A percentile compares a stretch with the other conserved stretches of the same genome.
Evolutionary conservation across 2,797 vertebrate species (phyloP).

Genomic region (Adrianichthys oophorus): DNA sequence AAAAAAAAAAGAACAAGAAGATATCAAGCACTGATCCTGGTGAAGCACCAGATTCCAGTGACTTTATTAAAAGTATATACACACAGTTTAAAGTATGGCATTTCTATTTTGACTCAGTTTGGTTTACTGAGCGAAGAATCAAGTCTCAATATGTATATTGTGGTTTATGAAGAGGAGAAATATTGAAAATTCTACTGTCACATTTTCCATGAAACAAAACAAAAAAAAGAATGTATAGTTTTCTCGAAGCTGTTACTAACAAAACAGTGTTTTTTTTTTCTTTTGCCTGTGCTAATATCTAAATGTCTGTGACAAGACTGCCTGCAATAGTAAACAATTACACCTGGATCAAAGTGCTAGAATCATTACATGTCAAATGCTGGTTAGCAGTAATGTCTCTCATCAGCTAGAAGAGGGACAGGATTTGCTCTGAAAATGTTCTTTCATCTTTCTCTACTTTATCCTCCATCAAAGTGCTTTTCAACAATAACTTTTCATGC

Average conservation of each 20-base stretch:
- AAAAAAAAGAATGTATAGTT: conserved; percentile 12
- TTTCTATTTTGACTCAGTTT: conserved; percentile 19
- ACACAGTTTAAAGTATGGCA: conserved; percentile 4
- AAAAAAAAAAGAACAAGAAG: conserved; percentile 28
- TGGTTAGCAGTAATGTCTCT: conserved; percentile 63
- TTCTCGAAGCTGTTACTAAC: conserved; percentile 28
- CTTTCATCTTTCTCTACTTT: conserved; percentile 70
- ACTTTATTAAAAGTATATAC: conserved; percentile 28
- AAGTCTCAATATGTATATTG: not conserved
- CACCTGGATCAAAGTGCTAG: conserved; percentile 64
- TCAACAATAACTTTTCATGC: conserved; percentile 23
- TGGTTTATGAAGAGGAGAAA: conserved; percentile 12
- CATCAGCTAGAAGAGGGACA: conserved; percentile 51
- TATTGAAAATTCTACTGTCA: conserved; percentile 8
- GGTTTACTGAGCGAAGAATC: conserved; percentile 5
- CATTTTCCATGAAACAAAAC: conserved; percentile 21
- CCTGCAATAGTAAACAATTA: conserved; percentile 64
- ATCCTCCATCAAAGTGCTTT: conserved; percentile 53
- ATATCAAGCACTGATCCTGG: conserved; percentile 24
- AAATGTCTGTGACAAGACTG: conserved; percentile 33
- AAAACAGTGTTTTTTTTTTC: conserved; percentile 45
- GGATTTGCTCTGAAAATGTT: conserved; percentile 51
- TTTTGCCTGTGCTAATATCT: conserved; percentile 34
- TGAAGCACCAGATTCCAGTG: conserved; percentile 24
- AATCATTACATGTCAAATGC: conserved; percentile 66